phyloP scores from a whole-genome alignment of 2,888 invertebrate genomes.

The Zaprionus obscuricornis region DNA sequence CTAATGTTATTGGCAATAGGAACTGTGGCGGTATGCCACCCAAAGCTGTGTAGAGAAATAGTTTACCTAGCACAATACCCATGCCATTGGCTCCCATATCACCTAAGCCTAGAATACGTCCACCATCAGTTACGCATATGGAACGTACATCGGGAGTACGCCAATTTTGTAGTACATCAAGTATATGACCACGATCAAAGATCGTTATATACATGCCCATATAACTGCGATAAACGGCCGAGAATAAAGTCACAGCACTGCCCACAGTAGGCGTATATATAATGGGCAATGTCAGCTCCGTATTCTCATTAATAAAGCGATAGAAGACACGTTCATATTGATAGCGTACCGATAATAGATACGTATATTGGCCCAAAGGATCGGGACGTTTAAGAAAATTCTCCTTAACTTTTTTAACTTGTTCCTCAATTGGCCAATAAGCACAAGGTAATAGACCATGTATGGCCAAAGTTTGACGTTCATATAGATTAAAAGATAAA shows the following conservation, averaged over 20 bases:
- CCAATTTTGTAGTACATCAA: slow-evolving; percentile 38
- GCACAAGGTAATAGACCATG: slow-evolving; percentile 96
- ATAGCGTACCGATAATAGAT: slow-evolving; percentile 90
- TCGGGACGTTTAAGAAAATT: slow-evolving; percentile 92
- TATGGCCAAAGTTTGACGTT: slow-evolving; percentile 95
- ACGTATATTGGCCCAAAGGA: slow-evolving; percentile 95
- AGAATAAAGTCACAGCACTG: slow-evolving; percentile 89
- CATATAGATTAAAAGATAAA: slow-evolving; percentile 86
- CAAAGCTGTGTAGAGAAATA: slow-evolving; percentile 40
- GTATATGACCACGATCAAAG: slow-evolving; percentile 37
- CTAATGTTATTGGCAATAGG: slow-evolving; percentile 43
- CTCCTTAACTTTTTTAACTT: slow-evolving; percentile 90
- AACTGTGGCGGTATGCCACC: slow-evolving; percentile 31
- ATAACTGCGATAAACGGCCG: slow-evolving; percentile 89
- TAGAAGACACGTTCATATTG: slow-evolving; percentile 97
- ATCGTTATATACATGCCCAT: slow-evolving; percentile 89
- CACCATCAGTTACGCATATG: slow-evolving; percentile 48
- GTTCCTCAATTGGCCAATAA: slow-evolving; percentile 93
- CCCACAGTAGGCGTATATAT: slow-evolving; percentile 99
- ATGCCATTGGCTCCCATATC: slow-evolving; percentile 57
- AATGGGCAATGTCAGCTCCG: slow-evolving; percentile 95
- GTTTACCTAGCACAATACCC: slow-evolving; percentile 49
- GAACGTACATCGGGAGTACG: slow-evolving; percentile 12
- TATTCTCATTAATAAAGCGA: slow-evolving; percentile 91
- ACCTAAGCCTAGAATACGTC: slow-evolving; percentile 47